phyloP scores from a whole-genome alignment of 2,888 invertebrate species.

The Silvanus unidentatus region DNA sequence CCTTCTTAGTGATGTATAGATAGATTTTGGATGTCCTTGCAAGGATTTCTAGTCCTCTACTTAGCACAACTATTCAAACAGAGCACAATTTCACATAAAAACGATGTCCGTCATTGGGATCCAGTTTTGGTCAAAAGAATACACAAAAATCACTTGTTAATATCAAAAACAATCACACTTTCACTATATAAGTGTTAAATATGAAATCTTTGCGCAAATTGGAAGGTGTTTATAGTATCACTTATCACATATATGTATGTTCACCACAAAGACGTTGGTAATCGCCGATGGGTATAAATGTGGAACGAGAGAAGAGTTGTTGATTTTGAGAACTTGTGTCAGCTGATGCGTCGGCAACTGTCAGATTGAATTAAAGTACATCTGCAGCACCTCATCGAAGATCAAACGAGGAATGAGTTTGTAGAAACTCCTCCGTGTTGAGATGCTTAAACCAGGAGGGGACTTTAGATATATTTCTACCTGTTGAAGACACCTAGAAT shows the following conservation, averaged over 20 bases:
- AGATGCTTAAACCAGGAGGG: slow-evolving; percentile 37
- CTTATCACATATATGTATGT: slow-evolving; percentile 24
- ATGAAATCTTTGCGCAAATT: slow-evolving; percentile 35
- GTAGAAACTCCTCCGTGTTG: slow-evolving; percentile 39
- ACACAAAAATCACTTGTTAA: slow-evolving; percentile 27
- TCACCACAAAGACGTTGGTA: slow-evolving; percentile 18
- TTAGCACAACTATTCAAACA: no score
- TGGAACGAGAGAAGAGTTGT: background rate
- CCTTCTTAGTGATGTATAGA: no score
- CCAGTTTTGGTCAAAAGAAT: slow-evolving; percentile 12
- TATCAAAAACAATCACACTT: slow-evolving; percentile 34
- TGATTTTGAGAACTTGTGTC: no score
- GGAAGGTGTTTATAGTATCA: slow-evolving; percentile 31
- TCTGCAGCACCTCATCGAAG: slow-evolving; percentile 25
- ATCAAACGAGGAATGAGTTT: slow-evolving; percentile 41
- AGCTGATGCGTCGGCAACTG: slow-evolving; percentile 14
- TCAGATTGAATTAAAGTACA: slow-evolving; percentile 11
- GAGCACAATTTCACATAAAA: no score
- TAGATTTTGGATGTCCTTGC: no score
- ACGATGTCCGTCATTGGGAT: slow-evolving; percentile 5
- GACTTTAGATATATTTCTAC: slow-evolving; percentile 32
- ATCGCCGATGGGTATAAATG: slow-evolving; percentile 6
- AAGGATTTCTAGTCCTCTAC: no score
- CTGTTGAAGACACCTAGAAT: slow-evolving; percentile 36
- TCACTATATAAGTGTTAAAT: slow-evolving; percentile 37